Percentiles rank a stretch among this genome's conserved stretches.
These are phyloP conservation scores for Drosophila sp. DNA, from an alignment of 1,140 invertebrate genomes.

Conservation along the genomic window DNA sequence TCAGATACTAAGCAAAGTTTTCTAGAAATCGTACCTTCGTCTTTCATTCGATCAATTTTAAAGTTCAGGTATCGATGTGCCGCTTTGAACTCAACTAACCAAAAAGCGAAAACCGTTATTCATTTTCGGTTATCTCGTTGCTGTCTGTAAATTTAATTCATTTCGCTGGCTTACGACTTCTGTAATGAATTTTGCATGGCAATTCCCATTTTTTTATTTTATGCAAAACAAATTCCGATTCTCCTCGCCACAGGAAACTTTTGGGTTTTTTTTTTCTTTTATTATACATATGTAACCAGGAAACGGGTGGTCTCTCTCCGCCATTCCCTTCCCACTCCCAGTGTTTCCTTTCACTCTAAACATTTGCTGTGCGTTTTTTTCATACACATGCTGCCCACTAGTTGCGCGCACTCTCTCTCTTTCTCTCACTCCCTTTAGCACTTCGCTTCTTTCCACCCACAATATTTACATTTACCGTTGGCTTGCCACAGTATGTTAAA, in stretches of 20 bases:
- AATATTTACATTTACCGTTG: slow-evolving; percentile 24
- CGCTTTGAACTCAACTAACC: neutral
- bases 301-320: neutral
- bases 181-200: slow-evolving; percentile 11
- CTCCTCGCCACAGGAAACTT: slow-evolving; percentile 5
- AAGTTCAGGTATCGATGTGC: no score
- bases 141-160: neutral
- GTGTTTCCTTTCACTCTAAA: neutral
- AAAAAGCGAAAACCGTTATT: neutral
- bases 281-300: slow-evolving; percentile 6
- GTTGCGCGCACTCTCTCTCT: slow-evolving; percentile 5
- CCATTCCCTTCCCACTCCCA: slow-evolving; percentile 1
- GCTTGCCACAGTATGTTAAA: neutral
- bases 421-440: neutral
- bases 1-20: no score
- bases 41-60: no score
- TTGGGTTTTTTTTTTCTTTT: neutral
- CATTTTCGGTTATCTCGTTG: neutral
- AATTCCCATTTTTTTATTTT: slow-evolving; percentile 6
- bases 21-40: no score
- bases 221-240: slow-evolving; percentile 1
- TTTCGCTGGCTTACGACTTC: neutral
- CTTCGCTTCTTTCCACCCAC: neutral
- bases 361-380: no score
- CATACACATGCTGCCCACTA: neutral